Evolutionary conservation across 2,797 vertebrate genomes (phyloP), one percentile per base, ranked within the genome.

Genomic region (Muraenolepis orangiensis): DNA sequence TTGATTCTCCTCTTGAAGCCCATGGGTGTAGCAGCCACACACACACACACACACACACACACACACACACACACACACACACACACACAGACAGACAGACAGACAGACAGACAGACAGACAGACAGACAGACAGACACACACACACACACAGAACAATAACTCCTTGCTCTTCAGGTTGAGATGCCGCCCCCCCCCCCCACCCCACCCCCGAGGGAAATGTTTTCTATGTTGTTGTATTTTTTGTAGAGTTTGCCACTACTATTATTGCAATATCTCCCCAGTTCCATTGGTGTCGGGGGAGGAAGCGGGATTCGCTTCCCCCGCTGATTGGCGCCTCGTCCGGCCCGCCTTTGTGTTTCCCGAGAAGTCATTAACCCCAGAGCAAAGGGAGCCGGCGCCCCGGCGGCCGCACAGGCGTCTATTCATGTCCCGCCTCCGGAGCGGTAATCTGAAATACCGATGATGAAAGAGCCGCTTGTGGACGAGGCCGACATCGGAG

Each of bases 351-450:
- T 74, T 83, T 87, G 82, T 86, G 76, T 84, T 86, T 82, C 86
- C 82, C 78, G 76, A 80, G 81, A 84, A 81, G 78, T 87, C 82
- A 89, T 89, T 90, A 90, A 80, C 85, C 86, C 82, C 82, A 75
- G 82, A 79, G n/a, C n/a, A n/a, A 85, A 81, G 75, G 78, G 84
- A 90, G 86, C 85, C 77, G 72, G 84, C 87, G 86, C 76, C 76
- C 72, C 77, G 82, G 40, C 11, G 40, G 40, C 2, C 40, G 10
- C 32, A 34, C 32, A 79, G 78, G 84, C 81, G 79, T 79, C 74
- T 72, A 72, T 80, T 87, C 73, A 76, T 72, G 82, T 87, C 80
- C 81, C n/a, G 16, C 81, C 75, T 73, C 23, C 66, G 82, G 70
- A 38, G 42, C 18, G 5, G 72, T 70, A 85, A 84, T 86, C 78